Evolutionary conservation across 2,113 vertebrate genomes (phyloP), one percentile per base, ranked within the genome.

Genomic region (Parus major): DNA sequence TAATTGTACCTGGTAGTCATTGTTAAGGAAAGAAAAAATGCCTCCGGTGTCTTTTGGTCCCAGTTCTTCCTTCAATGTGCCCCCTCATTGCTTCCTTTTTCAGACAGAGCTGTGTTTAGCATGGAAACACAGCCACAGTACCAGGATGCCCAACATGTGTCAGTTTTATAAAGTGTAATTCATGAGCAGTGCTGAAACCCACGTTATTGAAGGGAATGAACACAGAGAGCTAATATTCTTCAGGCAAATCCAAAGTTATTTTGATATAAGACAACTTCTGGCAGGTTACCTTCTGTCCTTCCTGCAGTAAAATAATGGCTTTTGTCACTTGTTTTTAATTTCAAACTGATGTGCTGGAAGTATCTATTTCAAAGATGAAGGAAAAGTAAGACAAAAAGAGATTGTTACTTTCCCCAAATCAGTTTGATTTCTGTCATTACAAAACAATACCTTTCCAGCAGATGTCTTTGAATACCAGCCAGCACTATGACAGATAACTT

Each of bases 371-470:
- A 95, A 96, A 93, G 88, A 94, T 81, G 77, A 92, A 95, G 69
- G 60, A 88, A 89, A 95, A 85, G 73, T 53, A 84, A 87, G 95
- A 94, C 75, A 88, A 93, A 96, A 94, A 90, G 81, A 95, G 88
- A 82, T 79, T 84, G 77, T 41, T 95, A 93, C 84, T 64, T 95
- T 94, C 50, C 88, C 44, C 33, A 93, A 94, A 93, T 94, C 82
- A 69, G 63, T 97, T 94, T 92, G 85, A 95, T 96, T 97, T 96
- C 70, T 97, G 90, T 96, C 97, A 95, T 96, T 95, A 92, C 92
- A 96, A 95, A 96, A 92, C 69, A 92, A 92, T 96, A 94, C 75
- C 95, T 86, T 92, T 96, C 80, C 79, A 78, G 96, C 96, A 96
- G 92, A 94, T 84, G 71, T 78, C 90, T 96, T 95, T 96, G 95